Evolutionary conservation across 2,888 invertebrate species (phyloP), one percentile per base, ranked within the genome.

Genomic region (Tryphoninae sp.): DNA sequence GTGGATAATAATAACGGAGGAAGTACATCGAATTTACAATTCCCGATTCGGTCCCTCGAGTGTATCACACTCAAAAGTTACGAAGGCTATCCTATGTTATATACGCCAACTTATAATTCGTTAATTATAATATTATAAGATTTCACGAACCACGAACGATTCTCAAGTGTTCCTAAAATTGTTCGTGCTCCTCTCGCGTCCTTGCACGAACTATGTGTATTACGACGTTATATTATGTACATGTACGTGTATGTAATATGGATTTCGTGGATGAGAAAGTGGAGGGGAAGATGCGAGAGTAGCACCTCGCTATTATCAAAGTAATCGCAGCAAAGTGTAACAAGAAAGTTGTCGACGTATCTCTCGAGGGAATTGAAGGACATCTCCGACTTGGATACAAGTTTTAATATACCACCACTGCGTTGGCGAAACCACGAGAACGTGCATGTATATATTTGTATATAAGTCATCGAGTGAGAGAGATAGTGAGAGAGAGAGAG

Each of bases 21-120:
- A 75, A 75, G 78, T 82, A 84, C 82, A 84, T 80, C 67, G 78
- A 72, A 82, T 80, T 69, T 83, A 83, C 80, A 84, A 76, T 78
- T 79, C 67, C 53, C 64, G 65, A 55, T 77, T 76, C 59, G 69
- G 53, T 22, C 22, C 61, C 55, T 53, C 72, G 49, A 78, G 68
- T 55, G 33, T 45, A 61, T 51, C 53, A 55, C 13, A 26, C 45
- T 42, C 71, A 23, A 53, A 33, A 61, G 26, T 72, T 53, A 22
- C 64, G n/a, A 49, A 74, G 61, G 69, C 40, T 64, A 68, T 42
- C 55, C 68, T 45, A 53, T 73, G 33, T 72, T 33, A 55, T 42
- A 16, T 72, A 19, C 33, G 33, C 33, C 53, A 68, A 76, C 59
- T 76, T 76, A 76, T 76, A 76, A 76, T 68, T 76, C 22, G 68